Conservation (phyloP, 2,113 vertebrate species). For the Suricata suricatta region DNA sequence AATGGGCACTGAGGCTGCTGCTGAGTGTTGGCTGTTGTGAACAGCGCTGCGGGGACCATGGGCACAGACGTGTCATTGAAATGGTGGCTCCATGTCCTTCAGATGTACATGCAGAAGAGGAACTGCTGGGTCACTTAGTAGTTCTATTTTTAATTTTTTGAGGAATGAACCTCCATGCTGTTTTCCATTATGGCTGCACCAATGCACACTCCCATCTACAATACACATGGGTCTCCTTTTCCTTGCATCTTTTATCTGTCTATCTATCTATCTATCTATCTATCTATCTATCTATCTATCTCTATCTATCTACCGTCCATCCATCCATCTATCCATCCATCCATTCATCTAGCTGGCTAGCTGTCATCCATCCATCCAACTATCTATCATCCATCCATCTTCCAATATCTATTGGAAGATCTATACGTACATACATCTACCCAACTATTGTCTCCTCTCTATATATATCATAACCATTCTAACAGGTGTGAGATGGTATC, state of each 20-base stretch:
- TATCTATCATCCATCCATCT: neutral
- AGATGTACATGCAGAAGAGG: neutral
- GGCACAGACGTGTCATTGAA: fast-evolving
- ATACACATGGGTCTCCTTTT: too few relatives aligned
- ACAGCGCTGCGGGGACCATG: fast-evolving
- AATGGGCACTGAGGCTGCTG: neutral
- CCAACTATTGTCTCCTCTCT: neutral
- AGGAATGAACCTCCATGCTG: neutral
- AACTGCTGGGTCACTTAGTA: fast-evolving
- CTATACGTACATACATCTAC: neutral
- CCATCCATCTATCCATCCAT: neutral
- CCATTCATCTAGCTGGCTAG: too few relatives aligned
- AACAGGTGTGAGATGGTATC: neutral
- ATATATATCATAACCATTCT: neutral
- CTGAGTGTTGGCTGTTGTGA: neutral
- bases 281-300: neutral
- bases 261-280: neutral
- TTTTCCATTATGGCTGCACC: neutral
- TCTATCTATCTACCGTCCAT: neutral
- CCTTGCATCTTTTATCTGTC: neutral
- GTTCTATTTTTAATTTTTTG: neutral
- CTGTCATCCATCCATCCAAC: too few relatives aligned
- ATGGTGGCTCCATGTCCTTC: neutral
- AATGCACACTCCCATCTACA: fast-evolving
- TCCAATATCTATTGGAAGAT: neutral